These are phyloP conservation scores for Ardeotis arabs DNA, from an alignment of 2,113 vertebrate genomes.

Conservation along the genomic window DNA sequence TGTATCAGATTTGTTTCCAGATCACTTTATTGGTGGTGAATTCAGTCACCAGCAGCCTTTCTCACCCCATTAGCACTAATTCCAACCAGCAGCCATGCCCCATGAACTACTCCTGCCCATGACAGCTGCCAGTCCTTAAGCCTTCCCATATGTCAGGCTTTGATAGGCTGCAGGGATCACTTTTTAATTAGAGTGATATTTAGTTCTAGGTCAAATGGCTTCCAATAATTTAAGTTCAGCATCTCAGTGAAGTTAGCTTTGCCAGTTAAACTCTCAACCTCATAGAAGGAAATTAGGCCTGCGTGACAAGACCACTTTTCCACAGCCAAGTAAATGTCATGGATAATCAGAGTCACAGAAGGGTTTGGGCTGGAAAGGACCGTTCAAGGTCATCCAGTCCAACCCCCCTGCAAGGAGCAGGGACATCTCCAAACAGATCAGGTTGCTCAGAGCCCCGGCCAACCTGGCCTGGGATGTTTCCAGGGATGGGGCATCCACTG, in stretches of 20 bases:
- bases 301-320: not conserved
- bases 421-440: too few relatives aligned
- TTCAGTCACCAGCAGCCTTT: not conserved
- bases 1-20: not conserved
- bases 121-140: not conserved
- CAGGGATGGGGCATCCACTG: too few relatives aligned
- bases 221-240: not conserved
- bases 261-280: not conserved
- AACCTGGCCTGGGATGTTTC: too few relatives aligned
- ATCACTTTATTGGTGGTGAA: fast-evolving
- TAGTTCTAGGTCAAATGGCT: not conserved
- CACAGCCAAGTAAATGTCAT: not conserved
- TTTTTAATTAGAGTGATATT: not conserved
- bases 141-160: fast-evolving
- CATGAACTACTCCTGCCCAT: not conserved
- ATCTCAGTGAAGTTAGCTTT: not conserved
- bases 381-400: too few relatives aligned
- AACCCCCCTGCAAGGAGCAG: too few relatives aligned
- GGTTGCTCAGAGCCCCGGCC: too few relatives aligned
- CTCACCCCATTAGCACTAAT: not conserved
- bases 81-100: not conserved
- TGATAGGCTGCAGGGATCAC: not conserved
- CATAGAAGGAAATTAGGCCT: not conserved
- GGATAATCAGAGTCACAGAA: not conserved
- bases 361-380: too few relatives aligned